These are phyloP conservation scores for Chroicocephalus ridibundus DNA, from an alignment of 2,113 vertebrate genomes.

Conservation along the genomic window DNA sequence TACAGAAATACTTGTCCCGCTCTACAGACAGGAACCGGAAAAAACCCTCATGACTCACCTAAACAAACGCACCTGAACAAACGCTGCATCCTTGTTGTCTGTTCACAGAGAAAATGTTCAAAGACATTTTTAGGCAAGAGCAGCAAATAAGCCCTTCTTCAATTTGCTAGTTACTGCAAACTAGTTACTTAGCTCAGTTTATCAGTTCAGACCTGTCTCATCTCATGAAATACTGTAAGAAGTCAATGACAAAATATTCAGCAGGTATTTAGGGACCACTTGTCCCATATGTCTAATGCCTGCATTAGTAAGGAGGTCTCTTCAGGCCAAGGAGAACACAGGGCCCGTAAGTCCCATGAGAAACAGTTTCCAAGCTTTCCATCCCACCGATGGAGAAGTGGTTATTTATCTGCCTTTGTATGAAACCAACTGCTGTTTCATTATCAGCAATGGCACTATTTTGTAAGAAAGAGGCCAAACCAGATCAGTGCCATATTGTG, in stretches of 20 bases:
- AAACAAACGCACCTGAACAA: background rate
- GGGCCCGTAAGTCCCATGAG: background rate
- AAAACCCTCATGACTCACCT: background rate
- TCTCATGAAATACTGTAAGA: background rate
- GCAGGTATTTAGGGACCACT: background rate
- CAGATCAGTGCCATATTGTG: background rate
- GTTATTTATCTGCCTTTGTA: background rate
- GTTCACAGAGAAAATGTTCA: background rate
- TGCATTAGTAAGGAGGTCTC: background rate
- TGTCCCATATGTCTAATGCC: background rate
- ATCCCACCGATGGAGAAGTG: fast-evolving
- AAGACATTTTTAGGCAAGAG: background rate
- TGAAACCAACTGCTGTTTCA: background rate
- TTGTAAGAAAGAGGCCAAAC: background rate
- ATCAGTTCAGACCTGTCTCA: background rate
- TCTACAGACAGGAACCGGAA: background rate
- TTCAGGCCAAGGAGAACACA: background rate
- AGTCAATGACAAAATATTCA: background rate
- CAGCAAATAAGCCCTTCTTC: background rate
- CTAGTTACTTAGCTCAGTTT: background rate
- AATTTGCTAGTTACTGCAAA: background rate
- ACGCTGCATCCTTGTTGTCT: background rate
- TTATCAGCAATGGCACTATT: background rate
- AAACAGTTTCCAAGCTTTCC: background rate
- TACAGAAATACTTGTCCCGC: background rate